Base-by-base conservation (phyloP, 23 tunicate species). In the Halocynthia aurantium region DNA sequence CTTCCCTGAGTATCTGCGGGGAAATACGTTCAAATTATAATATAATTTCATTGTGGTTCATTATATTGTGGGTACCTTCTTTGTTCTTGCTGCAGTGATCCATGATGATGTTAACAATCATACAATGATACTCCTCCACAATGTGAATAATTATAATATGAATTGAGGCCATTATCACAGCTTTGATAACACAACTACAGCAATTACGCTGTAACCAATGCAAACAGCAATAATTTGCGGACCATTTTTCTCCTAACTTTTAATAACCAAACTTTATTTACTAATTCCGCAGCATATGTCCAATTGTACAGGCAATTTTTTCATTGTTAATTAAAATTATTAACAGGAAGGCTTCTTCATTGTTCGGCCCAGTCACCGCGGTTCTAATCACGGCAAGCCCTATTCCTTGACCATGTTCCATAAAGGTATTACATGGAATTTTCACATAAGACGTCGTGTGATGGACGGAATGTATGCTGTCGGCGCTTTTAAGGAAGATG, bases 301-400 rank as follows among this genome's bases (percentile, higher is more conserved):
- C 2, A 13, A 15, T 58, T 0, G 76, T 53, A 31, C 4, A 31
- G 17, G 22, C 5, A 67, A 15, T 18, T 18, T 67, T 67, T 67
- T 67, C 20, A 18, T 15, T 18, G 19, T 57, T 9, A 49, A 31
- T 20, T 0, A 9, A 66, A n/a, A 49, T 40, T 40, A 44, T 57
- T 70, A 72, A 17, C 85, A 89, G 96, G 96, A 89, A 76, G 88
- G 96, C 50, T 76, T 70, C 67, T 92, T 92, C 57, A 73, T 92
- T 63, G 78, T 92, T 13, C 81, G 98, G 5, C 89, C 83, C 56
- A 86, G 98, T 72, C n/a, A 5, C 9, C 56, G 76, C 40, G 80
- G 88, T n/a, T 81, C 77, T 12, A 81, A 66, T 6, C 21, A 78
- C 6, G 71, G 61, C 10, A 82, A 74, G 52, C 92, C 92, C 9